A percentile compares a stretch with the other conserved stretches of the same genome.
phyloP scores from a whole-genome alignment of 1,140 invertebrate species.

The Cotesia vestalis region DNA sequence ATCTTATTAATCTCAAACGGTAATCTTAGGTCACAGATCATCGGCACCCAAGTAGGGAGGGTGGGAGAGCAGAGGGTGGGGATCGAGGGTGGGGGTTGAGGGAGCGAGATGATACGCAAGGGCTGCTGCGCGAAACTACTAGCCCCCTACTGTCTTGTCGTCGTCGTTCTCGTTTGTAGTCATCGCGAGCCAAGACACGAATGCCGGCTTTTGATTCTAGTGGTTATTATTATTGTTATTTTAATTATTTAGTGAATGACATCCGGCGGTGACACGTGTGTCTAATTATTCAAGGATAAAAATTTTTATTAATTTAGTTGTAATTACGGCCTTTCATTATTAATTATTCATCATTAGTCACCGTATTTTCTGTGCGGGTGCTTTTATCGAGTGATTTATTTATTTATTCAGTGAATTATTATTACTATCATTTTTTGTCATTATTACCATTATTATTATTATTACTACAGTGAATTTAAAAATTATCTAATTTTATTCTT shows the following conservation, averaged over 20 bases:
- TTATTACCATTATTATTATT: background rate
- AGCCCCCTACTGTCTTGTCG: slow-evolving; percentile 34
- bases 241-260: slow-evolving; percentile 56
- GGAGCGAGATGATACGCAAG: slow-evolving; percentile 40
- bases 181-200: slow-evolving; percentile 9
- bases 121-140: slow-evolving; percentile 42
- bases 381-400: background rate
- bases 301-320: background rate
- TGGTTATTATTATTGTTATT: too few relatives aligned
- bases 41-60: too few relatives aligned
- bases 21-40: too few relatives aligned
- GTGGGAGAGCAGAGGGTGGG: slow-evolving; percentile 38
- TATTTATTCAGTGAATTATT: background rate
- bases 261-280: slow-evolving; percentile 59
- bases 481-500: too few relatives aligned
- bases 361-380: too few relatives aligned
- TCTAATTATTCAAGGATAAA: slow-evolving; percentile 25
- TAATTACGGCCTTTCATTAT: background rate
- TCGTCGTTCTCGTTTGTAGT: slow-evolving; percentile 28
- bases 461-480: too few relatives aligned
- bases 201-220: slow-evolving; percentile 26
- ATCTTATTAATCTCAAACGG: too few relatives aligned
- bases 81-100: slow-evolving; percentile 40
- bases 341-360: too few relatives aligned
- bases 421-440: too few relatives aligned